phyloP scores from a whole-genome alignment of 2,113 vertebrate species.

The Gymnogyps californianus region DNA sequence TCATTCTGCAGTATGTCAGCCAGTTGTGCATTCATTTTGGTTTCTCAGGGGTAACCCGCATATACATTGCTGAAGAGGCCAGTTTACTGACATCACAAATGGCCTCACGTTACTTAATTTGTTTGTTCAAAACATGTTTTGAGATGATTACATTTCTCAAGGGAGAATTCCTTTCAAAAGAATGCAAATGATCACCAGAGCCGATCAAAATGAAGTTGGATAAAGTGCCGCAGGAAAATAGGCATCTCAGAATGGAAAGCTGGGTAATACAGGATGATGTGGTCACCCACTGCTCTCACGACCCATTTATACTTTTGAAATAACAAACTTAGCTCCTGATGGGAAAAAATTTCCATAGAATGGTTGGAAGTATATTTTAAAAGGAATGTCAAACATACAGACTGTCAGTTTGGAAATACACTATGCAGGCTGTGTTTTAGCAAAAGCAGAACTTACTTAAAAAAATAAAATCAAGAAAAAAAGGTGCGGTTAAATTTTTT shows the following conservation, averaged over 20 bases:
- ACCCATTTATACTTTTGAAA: not conserved
- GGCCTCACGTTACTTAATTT: not conserved
- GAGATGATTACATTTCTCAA: not conserved
- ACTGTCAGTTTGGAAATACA: not conserved
- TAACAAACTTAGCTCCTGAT: not conserved
- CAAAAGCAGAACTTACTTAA: not conserved
- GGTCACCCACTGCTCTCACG: not conserved
- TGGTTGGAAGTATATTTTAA: not conserved
- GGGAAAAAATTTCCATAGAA: not conserved
- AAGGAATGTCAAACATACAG: not conserved
- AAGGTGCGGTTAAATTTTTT: not conserved
- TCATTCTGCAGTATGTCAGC: not conserved
- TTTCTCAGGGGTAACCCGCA: not conserved
- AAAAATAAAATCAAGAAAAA: not conserved
- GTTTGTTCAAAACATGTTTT: not conserved
- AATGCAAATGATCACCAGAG: not conserved
- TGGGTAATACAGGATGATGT: not conserved
- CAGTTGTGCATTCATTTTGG: not conserved
- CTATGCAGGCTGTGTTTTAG: not conserved
- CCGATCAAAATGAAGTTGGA: not conserved
- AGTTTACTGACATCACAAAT: not conserved
- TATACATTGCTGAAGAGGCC: not conserved
- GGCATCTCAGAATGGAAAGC: not conserved
- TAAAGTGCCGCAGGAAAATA: not conserved
- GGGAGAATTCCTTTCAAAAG: not conserved